A percentile compares a stretch with the other conserved stretches of the same genome.
These are phyloP conservation scores for Caenorhabditis uteleia DNA, from an alignment of 2,888 invertebrate species.

Conservation along the genomic window DNA sequence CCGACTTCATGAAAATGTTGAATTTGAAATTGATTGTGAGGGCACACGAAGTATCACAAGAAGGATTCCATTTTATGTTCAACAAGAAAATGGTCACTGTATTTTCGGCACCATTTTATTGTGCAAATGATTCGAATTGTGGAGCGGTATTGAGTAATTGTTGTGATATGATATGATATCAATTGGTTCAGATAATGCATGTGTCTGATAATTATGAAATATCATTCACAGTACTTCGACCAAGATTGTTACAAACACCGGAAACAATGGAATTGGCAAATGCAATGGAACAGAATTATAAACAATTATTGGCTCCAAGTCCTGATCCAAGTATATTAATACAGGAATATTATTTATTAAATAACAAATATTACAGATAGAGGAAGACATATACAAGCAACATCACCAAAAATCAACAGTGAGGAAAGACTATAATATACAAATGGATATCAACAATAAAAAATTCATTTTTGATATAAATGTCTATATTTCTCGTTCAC, in stretches of 20 bases:
- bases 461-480: conserved; percentile 3
- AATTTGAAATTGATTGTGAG: conserved; percentile 56
- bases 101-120: conserved; percentile 66
- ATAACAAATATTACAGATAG: conserved; percentile 11
- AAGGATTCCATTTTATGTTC: conserved; percentile 53
- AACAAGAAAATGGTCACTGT: conserved; percentile 52
- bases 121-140: conserved; percentile 58
- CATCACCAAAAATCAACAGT: background rate
- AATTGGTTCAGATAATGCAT: conserved; percentile 25
- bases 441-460: conserved; percentile 5
- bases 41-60: conserved; percentile 58
- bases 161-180: conserved; percentile 1
- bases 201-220: conserved; percentile 19
- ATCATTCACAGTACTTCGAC: conserved; percentile 32
- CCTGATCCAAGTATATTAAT: conserved; percentile 27
- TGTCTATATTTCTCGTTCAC: background rate
- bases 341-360: background rate
- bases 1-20: conserved; percentile 46
- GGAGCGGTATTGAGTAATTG: conserved; percentile 41
- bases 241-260: conserved; percentile 15
- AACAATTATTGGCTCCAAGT: conserved; percentile 15
- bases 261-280: conserved; percentile 15
- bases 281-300: conserved; percentile 32
- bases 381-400: conserved; percentile 12
- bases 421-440: background rate